These are phyloP conservation scores for Fissipunctia ypsillon DNA, from an alignment of 2,888 invertebrate species.

Conservation along the genomic window DNA sequence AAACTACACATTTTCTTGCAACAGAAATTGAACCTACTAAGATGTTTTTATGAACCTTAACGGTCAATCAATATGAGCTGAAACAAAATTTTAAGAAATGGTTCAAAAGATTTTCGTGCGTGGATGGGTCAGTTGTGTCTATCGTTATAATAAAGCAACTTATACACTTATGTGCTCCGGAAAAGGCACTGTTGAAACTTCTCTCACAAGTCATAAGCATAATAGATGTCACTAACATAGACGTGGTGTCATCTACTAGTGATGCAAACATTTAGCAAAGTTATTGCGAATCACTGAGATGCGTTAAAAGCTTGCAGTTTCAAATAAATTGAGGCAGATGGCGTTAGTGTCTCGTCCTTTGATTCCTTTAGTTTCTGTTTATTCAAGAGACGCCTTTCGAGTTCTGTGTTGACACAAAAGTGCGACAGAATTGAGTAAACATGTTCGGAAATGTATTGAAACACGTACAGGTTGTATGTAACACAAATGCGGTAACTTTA, in stretches of 20 bases:
- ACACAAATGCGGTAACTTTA: neutral
- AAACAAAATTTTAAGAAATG: neutral
- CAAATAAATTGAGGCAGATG: constrained; percentile 19
- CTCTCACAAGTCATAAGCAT: neutral
- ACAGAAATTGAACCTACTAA: neutral
- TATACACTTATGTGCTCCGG: neutral
- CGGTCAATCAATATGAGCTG: neutral
- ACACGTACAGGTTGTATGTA: constrained; percentile 4
- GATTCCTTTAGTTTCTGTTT: neutral
- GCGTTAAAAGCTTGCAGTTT: constrained; percentile 10
- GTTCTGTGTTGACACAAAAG: neutral
- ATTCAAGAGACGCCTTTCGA: neutral
- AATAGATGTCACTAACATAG: constrained; percentile 10
- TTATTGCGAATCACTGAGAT: constrained; percentile 1
- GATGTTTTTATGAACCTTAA: neutral
- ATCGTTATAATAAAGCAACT: no score
- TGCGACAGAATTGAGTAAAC: constrained; percentile 8
- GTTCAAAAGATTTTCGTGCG: neutral
- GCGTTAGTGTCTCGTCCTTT: neutral
- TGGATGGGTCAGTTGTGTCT: neutral
- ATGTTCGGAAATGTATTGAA: constrained; percentile 5
- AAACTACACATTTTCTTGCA: neutral
- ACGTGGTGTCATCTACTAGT: neutral
- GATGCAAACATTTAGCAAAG: constrained; percentile 2
- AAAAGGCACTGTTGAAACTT: neutral